These are phyloP conservation scores for Drosophila testacea DNA, from an alignment of 2,888 invertebrate genomes.

Conservation along the genomic window DNA sequence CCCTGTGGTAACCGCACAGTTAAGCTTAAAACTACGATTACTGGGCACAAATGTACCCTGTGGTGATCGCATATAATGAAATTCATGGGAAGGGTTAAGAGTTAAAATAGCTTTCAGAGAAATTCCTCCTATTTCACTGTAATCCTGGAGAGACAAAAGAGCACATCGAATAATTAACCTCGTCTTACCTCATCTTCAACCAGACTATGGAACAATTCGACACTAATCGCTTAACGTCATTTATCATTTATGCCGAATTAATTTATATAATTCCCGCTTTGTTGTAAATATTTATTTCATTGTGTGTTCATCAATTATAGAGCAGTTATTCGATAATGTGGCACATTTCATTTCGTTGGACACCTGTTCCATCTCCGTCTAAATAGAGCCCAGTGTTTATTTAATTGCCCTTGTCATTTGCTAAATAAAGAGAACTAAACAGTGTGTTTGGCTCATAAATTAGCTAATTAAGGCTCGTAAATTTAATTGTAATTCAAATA, in stretches of 20 bases:
- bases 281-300: slow-evolving; percentile 14
- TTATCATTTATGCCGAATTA: slow-evolving; percentile 9
- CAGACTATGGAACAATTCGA: not conserved
- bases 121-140: not conserved
- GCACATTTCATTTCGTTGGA: slow-evolving; percentile 23
- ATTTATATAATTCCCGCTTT: slow-evolving; percentile 23
- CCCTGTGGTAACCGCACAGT: not conserved
- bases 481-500: slow-evolving; percentile 39
- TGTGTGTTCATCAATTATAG: slow-evolving; percentile 21
- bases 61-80: not conserved
- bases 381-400: not conserved
- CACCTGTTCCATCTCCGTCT: slow-evolving; percentile 14
- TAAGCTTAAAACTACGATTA: not conserved
- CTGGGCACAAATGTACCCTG: not conserved
- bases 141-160: too few relatives aligned
- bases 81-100: not conserved
- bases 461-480: slow-evolving; percentile 51
- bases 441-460: slow-evolving; percentile 54
- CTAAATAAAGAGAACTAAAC: slow-evolving; percentile 52
- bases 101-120: not conserved
- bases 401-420: slow-evolving; percentile 6
- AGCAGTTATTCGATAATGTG: slow-evolving; percentile 25
- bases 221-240: slow-evolving; percentile 6
- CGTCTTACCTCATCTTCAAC: not conserved
- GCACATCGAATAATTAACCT: not conserved